Conservation (phyloP, 2,113 vertebrate genomes). For the Galemys pyrenaicus region DNA sequence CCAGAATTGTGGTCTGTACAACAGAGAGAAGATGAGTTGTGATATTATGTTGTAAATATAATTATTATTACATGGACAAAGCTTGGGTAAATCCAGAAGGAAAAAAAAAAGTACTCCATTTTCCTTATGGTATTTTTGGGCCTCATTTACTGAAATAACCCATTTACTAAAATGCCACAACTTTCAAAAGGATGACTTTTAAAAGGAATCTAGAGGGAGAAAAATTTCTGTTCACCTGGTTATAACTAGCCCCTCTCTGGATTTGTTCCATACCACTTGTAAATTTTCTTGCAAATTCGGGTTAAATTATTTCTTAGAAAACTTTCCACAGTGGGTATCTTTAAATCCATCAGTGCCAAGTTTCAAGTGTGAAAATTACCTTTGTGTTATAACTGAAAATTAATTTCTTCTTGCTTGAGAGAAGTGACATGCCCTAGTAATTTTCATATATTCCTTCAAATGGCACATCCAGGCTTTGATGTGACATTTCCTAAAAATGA, state of each 20-base stretch:
- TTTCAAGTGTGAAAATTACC: constrained; percentile 79
- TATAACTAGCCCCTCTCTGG: neutral
- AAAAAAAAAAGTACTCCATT: neutral
- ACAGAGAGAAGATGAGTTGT: constrained; percentile 18
- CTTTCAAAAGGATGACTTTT: neutral
- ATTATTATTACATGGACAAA: neutral
- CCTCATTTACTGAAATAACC: neutral
- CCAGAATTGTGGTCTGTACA: constrained; percentile 18
- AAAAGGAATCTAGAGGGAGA: neutral
- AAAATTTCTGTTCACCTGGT: neutral
- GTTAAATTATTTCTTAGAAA: constrained; percentile 69
- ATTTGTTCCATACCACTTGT: constrained; percentile 7
- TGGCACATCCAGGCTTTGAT: constrained; percentile 82
- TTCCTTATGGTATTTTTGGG: neutral
- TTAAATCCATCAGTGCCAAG: constrained; percentile 78
- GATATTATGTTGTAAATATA: constrained; percentile 36
- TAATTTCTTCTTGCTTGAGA: constrained; percentile 85
- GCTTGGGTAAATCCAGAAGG: neutral
- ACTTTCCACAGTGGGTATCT: constrained; percentile 72
- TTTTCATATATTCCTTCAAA: constrained; percentile 90
- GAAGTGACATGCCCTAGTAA: constrained; percentile 91
- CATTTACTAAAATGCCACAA: constrained; percentile 3
- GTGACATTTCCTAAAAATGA: constrained; percentile 86
- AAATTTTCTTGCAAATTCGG: constrained; percentile 39
- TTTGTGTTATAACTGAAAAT: constrained; percentile 80